Evolutionary conservation across 2,888 invertebrate species (phyloP).

Genomic region (Volucella inflata): DNA sequence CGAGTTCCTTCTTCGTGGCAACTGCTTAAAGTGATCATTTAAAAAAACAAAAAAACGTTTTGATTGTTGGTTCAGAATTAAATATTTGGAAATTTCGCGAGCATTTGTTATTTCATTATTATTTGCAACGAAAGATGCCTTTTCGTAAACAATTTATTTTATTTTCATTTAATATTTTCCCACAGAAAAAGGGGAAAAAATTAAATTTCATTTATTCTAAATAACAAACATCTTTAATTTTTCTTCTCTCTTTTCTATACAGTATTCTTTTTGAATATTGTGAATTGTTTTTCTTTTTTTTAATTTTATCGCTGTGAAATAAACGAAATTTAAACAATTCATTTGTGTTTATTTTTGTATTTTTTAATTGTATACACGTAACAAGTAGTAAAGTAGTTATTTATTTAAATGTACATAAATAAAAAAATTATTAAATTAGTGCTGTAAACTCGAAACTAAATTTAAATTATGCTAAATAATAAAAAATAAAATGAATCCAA

Average conservation of each 20-base stretch:
- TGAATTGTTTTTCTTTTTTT: constrained; percentile 11
- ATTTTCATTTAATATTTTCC: constrained; percentile 57
- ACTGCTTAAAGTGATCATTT: too few species aligned
- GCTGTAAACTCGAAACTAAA: constrained; percentile 38
- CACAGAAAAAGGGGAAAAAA: constrained; percentile 52
- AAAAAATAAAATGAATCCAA: constrained; percentile 28
- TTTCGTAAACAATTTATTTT: constrained; percentile 14
- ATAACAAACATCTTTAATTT: constrained; percentile 45
- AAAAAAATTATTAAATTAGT: constrained; percentile 51
- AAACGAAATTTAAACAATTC: constrained; percentile 43
- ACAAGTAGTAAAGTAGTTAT: constrained; percentile 48
- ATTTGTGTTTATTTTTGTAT: constrained; percentile 31
- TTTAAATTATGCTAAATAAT: constrained; percentile 38
- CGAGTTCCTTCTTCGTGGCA: too few species aligned
- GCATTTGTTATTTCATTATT: too few species aligned
- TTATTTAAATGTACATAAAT: constrained; percentile 41
- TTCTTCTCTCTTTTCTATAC: constrained; percentile 28
- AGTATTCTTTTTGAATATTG: constrained; percentile 23
- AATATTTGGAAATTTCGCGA: too few species aligned
- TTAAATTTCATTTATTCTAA: constrained; percentile 23
- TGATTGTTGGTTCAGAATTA: too few species aligned
- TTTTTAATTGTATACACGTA: constrained; percentile 54
- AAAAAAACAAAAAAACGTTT: too few species aligned
- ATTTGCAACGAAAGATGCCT: too few species aligned
- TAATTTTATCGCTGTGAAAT: constrained; percentile 32